phyloP scores from a whole-genome alignment of 2,888 invertebrate genomes.

The Nomada ferruginata region DNA sequence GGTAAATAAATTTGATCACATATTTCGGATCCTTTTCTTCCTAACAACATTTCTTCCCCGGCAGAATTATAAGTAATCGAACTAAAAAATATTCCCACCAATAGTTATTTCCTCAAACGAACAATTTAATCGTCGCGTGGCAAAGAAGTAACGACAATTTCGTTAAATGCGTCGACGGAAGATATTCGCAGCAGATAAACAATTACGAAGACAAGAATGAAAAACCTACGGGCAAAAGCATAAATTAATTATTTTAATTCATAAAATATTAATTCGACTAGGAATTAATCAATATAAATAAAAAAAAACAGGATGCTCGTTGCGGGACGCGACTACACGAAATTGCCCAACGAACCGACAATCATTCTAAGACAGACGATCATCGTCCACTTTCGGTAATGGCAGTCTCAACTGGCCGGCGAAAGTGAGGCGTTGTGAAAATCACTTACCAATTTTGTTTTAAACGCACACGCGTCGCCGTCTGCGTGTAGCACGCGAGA shows the following conservation, averaged over 20 bases:
- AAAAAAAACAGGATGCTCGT: slow-evolving; percentile 71
- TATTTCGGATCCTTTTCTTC: too few species aligned
- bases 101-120: background rate
- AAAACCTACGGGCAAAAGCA: slow-evolving; percentile 58
- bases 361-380: slow-evolving; percentile 54
- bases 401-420: slow-evolving; percentile 32
- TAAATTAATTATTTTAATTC: too few species aligned
- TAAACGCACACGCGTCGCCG: background rate
- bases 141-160: background rate
- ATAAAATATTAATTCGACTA: too few species aligned
- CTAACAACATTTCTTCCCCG: too few species aligned
- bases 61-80: too few species aligned
- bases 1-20: background rate
- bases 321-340: slow-evolving; percentile 56
- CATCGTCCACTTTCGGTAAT: slow-evolving; percentile 37
- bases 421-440: slow-evolving; percentile 21
- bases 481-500: background rate
- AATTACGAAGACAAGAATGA: slow-evolving; percentile 26
- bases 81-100: background rate
- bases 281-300: too few species aligned
- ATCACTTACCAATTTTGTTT: slow-evolving; percentile 21
- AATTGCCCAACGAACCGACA: slow-evolving; percentile 62
- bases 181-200: slow-evolving; percentile 5
- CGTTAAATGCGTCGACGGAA: background rate
- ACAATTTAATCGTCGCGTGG: background rate